Base-by-base conservation (phyloP, 2,797 vertebrate species). In the Schizopygopsis malacanthus region DNA sequence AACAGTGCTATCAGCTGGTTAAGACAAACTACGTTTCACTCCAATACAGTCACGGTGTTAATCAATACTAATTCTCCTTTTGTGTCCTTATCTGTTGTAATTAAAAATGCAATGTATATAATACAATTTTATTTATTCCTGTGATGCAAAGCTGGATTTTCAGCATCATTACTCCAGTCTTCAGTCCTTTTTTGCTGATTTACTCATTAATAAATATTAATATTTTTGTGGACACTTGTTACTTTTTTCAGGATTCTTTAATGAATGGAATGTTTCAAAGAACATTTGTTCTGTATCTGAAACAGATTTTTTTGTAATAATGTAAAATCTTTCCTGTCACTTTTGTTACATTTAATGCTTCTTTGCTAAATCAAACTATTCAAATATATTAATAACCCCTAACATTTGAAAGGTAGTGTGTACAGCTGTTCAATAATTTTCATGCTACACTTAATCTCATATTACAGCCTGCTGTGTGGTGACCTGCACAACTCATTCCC, bases 401-500 rank as follows among this genome's bases (percentile, higher is more conserved):
- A 12, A 13, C 11, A 2, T 56, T 15, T 59, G 9, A 67, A 69
- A 37, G 65, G 65, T 3, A 13, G 54, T 71, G 65, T 39, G 50
- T 37, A 28, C 0, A 16, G 33, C 28, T 18, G 33, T 70, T 73
- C 33, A 85, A 67, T 85, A 41, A 67, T 82, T 50, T 79, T 72
- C 69, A 28, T 28, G 43, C 43, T 71, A 69, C 83, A 70, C 16
- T 13, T 41, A 79, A 3, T 39, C 18, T 77, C 47, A 54, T 20
- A 37, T 37, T 79, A 15, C 50, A 75, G 47, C n/a, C 65, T 73
- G 61, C 11, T 70, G 47, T 20, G 28, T 43, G 59, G 10, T 72
- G 75, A 73, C 69, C n/a, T 25, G 37, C 41, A 56, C 41, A 61
- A 72, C 39, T 82, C 50, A 82, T 82, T 71, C n/a, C 47, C 37